A percentile compares a stretch with the other conserved stretches of the same genome.
These are phyloP conservation scores for Eudyptes chrysolophus DNA, from an alignment of 2,113 vertebrate species.

Conservation along the genomic window DNA sequence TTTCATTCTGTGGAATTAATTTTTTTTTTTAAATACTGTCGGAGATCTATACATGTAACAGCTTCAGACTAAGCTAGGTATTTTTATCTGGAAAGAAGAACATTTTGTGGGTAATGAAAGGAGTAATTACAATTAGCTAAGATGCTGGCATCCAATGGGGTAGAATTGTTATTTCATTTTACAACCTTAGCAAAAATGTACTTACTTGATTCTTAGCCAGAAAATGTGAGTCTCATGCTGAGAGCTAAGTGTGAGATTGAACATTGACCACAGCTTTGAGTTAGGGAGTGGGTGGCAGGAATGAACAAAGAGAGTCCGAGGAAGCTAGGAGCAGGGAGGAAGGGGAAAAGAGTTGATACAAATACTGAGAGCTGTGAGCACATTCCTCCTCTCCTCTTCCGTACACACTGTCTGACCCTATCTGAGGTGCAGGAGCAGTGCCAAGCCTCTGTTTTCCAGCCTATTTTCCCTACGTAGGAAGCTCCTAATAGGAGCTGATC, in stretches of 20 bases:
- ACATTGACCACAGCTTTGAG: background rate
- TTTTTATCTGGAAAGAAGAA: constrained; percentile 38
- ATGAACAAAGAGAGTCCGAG: background rate
- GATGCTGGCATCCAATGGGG: constrained; percentile 2
- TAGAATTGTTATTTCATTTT: constrained; percentile 8
- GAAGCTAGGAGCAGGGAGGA: background rate
- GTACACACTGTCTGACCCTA: background rate
- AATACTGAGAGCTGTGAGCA: background rate
- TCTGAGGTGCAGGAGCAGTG: background rate
- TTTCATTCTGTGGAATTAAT: background rate
- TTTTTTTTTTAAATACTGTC: background rate
- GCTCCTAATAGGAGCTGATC: background rate
- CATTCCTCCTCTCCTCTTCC: background rate
- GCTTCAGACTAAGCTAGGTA: background rate
- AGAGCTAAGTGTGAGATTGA: background rate
- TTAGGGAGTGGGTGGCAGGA: background rate
- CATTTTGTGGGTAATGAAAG: constrained; percentile 37
- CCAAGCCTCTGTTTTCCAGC: background rate
- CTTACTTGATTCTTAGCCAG: background rate
- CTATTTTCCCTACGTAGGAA: background rate
- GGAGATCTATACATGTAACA: background rate
- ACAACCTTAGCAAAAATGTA: background rate
- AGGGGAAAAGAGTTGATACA: background rate
- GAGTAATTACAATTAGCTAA: constrained; percentile 65
- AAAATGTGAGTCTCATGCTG: background rate